A percentile compares a stretch with the other conserved stretches of the same genome.
Conservation (phyloP, 2,113 vertebrate species). For the Malurus alboscapulatus region DNA sequence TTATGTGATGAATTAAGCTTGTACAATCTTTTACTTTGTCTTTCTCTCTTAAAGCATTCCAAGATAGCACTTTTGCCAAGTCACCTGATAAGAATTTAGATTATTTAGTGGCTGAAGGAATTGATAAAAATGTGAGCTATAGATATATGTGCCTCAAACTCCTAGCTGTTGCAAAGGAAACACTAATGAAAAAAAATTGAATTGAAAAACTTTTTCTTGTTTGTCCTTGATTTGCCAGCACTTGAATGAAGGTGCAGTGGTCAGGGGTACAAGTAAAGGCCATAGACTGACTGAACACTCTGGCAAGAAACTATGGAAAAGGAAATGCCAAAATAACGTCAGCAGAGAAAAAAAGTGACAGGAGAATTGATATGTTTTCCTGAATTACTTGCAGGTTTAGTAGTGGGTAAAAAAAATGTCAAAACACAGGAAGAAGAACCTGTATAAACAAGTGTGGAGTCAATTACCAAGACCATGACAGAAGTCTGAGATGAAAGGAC, state of each 20-base stretch:
- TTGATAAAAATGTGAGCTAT: neutral
- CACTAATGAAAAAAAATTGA: neutral
- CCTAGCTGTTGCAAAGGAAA: neutral
- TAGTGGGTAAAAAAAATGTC: neutral
- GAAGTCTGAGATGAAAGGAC: neutral
- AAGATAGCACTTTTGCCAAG: neutral
- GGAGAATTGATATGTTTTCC: slow-evolving; percentile 24
- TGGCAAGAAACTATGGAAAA: neutral
- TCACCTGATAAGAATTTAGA: neutral
- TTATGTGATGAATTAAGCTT: neutral
- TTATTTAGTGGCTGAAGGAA: neutral
- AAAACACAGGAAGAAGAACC: slow-evolving; percentile 50
- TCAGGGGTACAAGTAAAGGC: neutral
- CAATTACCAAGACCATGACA: neutral
- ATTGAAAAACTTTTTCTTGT: neutral
- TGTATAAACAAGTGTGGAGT: slow-evolving; percentile 18
- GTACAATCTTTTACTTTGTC: neutral
- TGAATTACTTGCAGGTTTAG: slow-evolving; percentile 18
- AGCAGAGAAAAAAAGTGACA: neutral
- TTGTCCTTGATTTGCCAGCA: neutral
- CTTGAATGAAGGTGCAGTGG: neutral
- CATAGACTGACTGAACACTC: neutral
- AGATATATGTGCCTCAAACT: neutral
- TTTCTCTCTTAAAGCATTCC: neutral
- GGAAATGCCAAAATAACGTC: neutral